These are phyloP conservation scores for Shinisaurus crocodilurus DNA, from an alignment of 2,113 vertebrate species.

Conservation along the genomic window DNA sequence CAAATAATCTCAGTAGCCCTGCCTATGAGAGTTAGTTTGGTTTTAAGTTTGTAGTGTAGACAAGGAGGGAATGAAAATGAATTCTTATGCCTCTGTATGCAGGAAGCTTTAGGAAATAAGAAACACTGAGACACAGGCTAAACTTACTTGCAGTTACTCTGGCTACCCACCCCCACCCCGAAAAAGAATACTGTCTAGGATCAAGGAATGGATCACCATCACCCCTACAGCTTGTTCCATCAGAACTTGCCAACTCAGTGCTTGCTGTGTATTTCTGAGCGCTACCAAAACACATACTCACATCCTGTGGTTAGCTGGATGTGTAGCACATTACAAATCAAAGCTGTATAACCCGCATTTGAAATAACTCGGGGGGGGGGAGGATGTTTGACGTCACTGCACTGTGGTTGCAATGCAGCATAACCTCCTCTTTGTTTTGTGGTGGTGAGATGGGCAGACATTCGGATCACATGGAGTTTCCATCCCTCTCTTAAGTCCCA, in stretches of 20 bases:
- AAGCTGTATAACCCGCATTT: too few relatives aligned
- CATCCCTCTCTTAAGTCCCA: background rate
- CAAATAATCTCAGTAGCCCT: background rate
- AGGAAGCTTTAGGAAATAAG: background rate
- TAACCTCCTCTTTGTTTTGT: slow-evolving; percentile 8
- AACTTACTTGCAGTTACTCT: background rate
- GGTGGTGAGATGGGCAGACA: background rate
- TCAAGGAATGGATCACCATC: background rate
- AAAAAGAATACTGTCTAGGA: background rate
- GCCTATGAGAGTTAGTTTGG: background rate
- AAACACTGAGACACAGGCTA: background rate
- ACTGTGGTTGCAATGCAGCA: background rate
- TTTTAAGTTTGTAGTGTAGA: background rate
- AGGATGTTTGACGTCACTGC: background rate
- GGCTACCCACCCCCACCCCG: too few relatives aligned
- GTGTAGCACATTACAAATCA: background rate
- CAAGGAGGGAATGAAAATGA: background rate
- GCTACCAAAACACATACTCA: background rate
- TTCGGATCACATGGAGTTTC: background rate
- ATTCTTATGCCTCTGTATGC: background rate
- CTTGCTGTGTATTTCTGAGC: background rate
- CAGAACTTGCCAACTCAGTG: background rate
- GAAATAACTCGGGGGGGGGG: background rate
- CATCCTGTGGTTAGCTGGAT: background rate
- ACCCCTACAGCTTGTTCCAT: background rate